Base-by-base conservation (phyloP, 2,888 invertebrate species). In the Orchesellides sinensis region DNA sequence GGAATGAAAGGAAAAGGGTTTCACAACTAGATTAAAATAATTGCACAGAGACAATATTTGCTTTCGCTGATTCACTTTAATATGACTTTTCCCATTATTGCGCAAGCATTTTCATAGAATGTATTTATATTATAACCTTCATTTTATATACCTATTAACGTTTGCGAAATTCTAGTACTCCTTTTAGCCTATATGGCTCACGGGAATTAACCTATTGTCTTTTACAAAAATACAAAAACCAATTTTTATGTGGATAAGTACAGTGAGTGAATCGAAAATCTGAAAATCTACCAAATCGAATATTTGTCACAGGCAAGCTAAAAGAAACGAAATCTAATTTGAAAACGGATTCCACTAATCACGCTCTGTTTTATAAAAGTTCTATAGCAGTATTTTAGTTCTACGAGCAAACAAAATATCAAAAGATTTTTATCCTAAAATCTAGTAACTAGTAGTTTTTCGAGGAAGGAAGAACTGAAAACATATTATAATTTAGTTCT, bases 31-130 rank as follows among this genome's bases (percentile, higher is more conserved):
- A 52, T 52, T 21, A 21, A 52, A 54, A 23, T 54, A 54, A 54
- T 54, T 54, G 54, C 25, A 6, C 25, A 25, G 54, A 14, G 19
- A 49, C 54, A 54, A 25, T 54, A 54, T 54, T 54, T 54, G 14
- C 54, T 21, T 54, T 54, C 25, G 23, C 49, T 8, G 17, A 49
- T 49, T 14, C 49, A 14, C 12, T 49, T 49, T 49, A 40, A 40
- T 40, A 40, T 40, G 40, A 8, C 40, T n/a, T 40, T 40, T n/a
- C 40, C 2, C 40, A 32, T 32, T 32, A 6, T 32, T 32, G 32
- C n/a, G 1, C n/a, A 14, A 8, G 10, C n/a, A n/a, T n/a, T n/a
- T 40, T 2, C 14, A n/a, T 14, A 40, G 10, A 40, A 6, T 32
- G 32, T 5, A 32, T 6, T 10, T 5, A 32, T 6, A 6, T 14